phyloP scores from a whole-genome alignment of 2,888 invertebrate species.

The Spodoptera littoralis region DNA sequence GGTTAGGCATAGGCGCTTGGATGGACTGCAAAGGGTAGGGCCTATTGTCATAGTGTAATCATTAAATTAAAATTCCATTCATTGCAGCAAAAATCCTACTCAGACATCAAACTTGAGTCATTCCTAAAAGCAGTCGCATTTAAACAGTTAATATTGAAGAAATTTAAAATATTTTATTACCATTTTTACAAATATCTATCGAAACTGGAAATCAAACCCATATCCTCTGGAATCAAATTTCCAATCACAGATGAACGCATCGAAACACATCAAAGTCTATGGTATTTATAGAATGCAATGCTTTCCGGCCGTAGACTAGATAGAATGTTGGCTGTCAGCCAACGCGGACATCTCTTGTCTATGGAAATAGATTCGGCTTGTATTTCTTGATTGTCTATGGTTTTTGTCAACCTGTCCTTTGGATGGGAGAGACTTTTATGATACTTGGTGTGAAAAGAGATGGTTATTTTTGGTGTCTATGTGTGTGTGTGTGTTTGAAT shows the following conservation, averaged over 20 bases:
- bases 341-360: slow-evolving; percentile 59
- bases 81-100: no score
- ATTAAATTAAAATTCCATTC: no score
- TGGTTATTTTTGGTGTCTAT: slow-evolving; percentile 3
- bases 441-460: slow-evolving; percentile 16
- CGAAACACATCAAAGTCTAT: slow-evolving; percentile 69
- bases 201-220: slow-evolving; percentile 25
- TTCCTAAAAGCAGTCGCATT: no score
- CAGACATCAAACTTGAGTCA: no score
- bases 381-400: slow-evolving; percentile 62
- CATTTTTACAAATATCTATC: slow-evolving; percentile 2
- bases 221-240: slow-evolving; percentile 55
- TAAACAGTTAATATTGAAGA: no score
- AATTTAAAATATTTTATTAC: background rate
- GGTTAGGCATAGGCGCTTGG: no score
- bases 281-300: slow-evolving; percentile 67
- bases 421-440: slow-evolving; percentile 32
- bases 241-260: slow-evolving; percentile 58
- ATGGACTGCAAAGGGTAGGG: no score
- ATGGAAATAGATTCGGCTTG: slow-evolving; percentile 64
- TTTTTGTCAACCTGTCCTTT: slow-evolving; percentile 56
- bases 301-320: slow-evolving; percentile 68
- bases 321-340: slow-evolving; percentile 63
- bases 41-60: no score
- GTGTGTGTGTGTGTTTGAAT: background rate